Evolutionary conservation across 2,113 vertebrate genomes (phyloP), one percentile per base, ranked within the genome.

Genomic region (Fulica atra): DNA sequence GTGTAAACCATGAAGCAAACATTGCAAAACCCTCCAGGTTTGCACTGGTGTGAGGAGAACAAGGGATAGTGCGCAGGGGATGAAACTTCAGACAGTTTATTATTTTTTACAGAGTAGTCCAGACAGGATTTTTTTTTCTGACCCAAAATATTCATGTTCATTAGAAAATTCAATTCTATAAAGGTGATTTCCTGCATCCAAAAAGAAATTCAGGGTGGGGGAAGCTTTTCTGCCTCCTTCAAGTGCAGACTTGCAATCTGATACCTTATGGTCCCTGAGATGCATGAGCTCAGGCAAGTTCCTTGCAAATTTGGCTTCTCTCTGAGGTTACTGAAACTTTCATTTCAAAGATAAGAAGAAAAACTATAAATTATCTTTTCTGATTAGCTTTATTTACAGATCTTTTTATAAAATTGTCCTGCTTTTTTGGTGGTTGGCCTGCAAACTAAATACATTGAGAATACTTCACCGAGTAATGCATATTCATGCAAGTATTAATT

Each of bases 401-500:
- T 17, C 4, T 20, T 26, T 35, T 70, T 64, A 20, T 2, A 13
- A 77, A 90, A 38, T 29, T 42, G 36, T 40, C 9, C 59, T 89
- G 6, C 8, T 79, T 76, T 76, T 60, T 84, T 78, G 56, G 35
- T 63, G 31, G 29, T 64, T 92, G 69, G 21, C 17, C 94, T 89
- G 42, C 26, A 86, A 81, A n/a, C 40, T 76, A 59, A 63, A 93
- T 70, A 46, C 4, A 2, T n/a, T 82, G 35, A 89, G 31, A 76
- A 85, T 38, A 44, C 66, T 44, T 85, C 63, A 31, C 24, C 40
- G 25, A 77, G 24, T 44, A 91, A 94, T 76, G 44, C 20, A 56
- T 64, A 76, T 57, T 74, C 87, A 92, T 84, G 40, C 10, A 95
- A 88, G 70, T 57, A 71, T 70, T 71, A 24, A 77, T 86, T 83